A percentile compares a stretch with the other conserved stretches of the same genome.
phyloP scores from a whole-genome alignment of 2,797 vertebrate genomes.

The Crocidura indochinensis region DNA sequence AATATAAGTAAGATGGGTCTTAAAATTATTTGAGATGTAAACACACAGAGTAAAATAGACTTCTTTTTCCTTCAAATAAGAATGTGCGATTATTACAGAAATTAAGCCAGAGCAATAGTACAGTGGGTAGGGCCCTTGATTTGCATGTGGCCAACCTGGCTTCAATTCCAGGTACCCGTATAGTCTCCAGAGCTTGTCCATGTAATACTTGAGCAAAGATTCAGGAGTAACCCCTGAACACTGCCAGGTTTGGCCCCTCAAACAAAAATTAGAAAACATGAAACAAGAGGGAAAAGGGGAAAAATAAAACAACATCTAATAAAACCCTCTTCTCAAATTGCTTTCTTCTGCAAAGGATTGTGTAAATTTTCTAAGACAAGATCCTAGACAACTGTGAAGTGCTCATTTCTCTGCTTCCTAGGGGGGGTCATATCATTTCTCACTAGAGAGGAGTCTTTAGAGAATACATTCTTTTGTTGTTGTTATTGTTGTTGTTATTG shows the following conservation, averaged over 20 bases:
- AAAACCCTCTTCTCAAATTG: background rate
- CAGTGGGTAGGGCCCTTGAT: too few species aligned
- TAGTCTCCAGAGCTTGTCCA: too few species aligned
- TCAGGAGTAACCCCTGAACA: too few species aligned
- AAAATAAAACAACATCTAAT: background rate
- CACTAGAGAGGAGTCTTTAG: background rate
- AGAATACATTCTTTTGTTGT: background rate
- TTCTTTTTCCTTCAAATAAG: constrained; percentile 14
- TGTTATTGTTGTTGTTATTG: background rate
- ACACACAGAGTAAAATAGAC: background rate
- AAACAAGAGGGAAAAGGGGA: background rate
- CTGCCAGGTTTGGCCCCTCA: too few species aligned
- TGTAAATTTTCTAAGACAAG: background rate
- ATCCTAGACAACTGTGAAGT: background rate
- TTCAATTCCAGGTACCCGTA: too few species aligned
- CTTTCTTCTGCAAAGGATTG: constrained; percentile 22
- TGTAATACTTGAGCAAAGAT: too few species aligned
- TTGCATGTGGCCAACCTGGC: too few species aligned
- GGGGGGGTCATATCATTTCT: background rate
- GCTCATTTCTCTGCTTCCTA: background rate
- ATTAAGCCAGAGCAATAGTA: too few species aligned
- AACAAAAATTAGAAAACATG: constrained; percentile 29
- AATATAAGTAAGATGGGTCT: constrained; percentile 20
- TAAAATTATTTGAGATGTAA: constrained; percentile 62
- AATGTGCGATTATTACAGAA: background rate